Percentiles rank a stretch among this genome's conserved stretches.
Evolutionary conservation across 2,888 invertebrate species (phyloP).

Genomic region (Pollenia labialis): DNA sequence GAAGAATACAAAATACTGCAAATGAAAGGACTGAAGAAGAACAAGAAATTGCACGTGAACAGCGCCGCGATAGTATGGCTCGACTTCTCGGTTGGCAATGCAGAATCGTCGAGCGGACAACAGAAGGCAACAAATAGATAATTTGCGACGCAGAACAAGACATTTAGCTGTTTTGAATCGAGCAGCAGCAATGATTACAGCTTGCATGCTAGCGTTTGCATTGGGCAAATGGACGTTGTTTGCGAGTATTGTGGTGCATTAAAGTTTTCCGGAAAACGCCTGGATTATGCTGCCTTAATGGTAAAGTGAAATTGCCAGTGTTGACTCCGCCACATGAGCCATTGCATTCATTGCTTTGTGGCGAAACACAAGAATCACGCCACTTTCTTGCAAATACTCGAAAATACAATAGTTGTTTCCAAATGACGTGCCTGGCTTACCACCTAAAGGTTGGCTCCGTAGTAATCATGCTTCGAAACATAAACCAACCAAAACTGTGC

Average conservation of each 20-base stretch:
- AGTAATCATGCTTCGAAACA: too few species aligned
- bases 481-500: too few species aligned
- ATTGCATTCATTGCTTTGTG: constrained; percentile 78
- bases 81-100: constrained; percentile 54
- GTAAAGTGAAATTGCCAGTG: too few species aligned
- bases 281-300: too few species aligned
- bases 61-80: constrained; percentile 43
- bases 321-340: constrained; percentile 51
- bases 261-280: background rate
- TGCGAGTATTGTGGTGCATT: constrained; percentile 11
- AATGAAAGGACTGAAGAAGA: background rate
- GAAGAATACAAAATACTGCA: too few species aligned
- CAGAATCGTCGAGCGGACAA: constrained; percentile 22
- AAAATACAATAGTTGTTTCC: background rate
- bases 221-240: background rate
- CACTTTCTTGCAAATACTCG: constrained; percentile 76
- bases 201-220: constrained; percentile 57
- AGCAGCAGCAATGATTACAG: constrained; percentile 69
- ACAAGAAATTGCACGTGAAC: constrained; percentile 26
- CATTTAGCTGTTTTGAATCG: constrained; percentile 68
- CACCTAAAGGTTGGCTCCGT: too few species aligned
- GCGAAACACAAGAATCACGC: constrained; percentile 77
- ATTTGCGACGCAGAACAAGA: constrained; percentile 54
- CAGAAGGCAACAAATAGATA: constrained; percentile 9
- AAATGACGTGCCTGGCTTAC: too few species aligned